phyloP scores from a whole-genome alignment of 2,888 invertebrate genomes.

The Sericinus montela region DNA sequence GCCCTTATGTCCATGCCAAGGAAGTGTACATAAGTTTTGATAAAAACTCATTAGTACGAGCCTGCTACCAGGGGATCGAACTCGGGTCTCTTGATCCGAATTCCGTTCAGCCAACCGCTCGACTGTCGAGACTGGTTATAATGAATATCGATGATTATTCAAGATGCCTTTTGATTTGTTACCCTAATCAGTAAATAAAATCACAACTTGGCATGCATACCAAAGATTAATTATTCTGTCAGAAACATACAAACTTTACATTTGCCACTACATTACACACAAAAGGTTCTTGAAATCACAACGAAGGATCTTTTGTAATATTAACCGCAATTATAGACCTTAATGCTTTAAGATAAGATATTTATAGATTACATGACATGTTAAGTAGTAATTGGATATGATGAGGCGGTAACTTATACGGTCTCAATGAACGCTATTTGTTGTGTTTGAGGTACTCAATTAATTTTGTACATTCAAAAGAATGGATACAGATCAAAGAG shows the following conservation, averaged over 20 bases:
- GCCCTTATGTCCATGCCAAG: too few species aligned
- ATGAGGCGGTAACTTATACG: constrained; percentile 7
- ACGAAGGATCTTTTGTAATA: neutral
- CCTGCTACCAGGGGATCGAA: too few species aligned
- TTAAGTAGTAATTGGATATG: constrained; percentile 17
- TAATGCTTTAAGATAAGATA: neutral
- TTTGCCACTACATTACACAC: constrained; percentile 10
- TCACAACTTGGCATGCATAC: neutral
- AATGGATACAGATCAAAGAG: constrained; percentile 7
- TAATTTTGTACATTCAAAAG: constrained; percentile 11
- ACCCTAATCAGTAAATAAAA: constrained; percentile 8
- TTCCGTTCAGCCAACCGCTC: too few species aligned
- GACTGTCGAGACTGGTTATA: too few species aligned
- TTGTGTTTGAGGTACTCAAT: constrained; percentile 10
- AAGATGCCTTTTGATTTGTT: neutral
- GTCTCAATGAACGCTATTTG: constrained; percentile 10
- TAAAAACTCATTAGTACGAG: too few species aligned
- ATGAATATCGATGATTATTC: too few species aligned
- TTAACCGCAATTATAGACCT: neutral
- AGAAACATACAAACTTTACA: constrained; percentile 12
- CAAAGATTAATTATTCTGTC: constrained; percentile 13
- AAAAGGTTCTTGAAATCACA: constrained; percentile 7
- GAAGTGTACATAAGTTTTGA: too few species aligned
- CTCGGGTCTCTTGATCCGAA: too few species aligned
- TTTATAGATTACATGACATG: neutral